Evolutionary conservation across 2,797 vertebrate species (phyloP).

Genomic region (Parauchenoglanis ngamensis): DNA sequence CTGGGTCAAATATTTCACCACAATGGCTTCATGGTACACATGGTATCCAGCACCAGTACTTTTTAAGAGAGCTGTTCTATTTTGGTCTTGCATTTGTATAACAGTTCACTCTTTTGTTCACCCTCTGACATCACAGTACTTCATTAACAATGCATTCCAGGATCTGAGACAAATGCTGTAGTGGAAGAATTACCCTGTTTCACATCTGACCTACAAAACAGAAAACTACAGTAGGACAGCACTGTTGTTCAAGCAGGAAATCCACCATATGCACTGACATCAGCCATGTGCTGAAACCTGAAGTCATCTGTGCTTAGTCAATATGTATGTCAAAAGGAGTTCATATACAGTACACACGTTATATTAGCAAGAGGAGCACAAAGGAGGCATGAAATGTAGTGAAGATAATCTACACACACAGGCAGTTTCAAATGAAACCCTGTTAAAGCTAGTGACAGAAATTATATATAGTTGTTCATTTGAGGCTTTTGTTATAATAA

Average conservation of each 20-base stretch:
- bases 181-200: constrained; percentile 36
- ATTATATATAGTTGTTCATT: background rate
- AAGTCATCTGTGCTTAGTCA: background rate
- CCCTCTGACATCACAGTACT: constrained; percentile 40
- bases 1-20: background rate
- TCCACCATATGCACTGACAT: background rate
- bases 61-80: constrained; percentile 42
- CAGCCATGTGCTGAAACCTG: background rate
- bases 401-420: background rate
- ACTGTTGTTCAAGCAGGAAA: background rate
- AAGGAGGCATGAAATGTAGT: background rate
- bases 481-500: background rate
- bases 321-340: background rate
- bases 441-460: background rate
- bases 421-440: background rate
- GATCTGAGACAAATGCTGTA: constrained; percentile 41
- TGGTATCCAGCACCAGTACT: background rate
- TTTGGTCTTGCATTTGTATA: constrained; percentile 42
- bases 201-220: constrained; percentile 26
- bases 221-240: background rate
- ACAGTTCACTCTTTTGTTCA: constrained; percentile 46
- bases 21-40: background rate
- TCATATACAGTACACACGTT: background rate
- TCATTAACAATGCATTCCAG: constrained; percentile 56
- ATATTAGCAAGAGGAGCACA: background rate